Evolutionary conservation across 1,140 invertebrate genomes (phyloP).

Genomic region (Ephestia elutella): DNA sequence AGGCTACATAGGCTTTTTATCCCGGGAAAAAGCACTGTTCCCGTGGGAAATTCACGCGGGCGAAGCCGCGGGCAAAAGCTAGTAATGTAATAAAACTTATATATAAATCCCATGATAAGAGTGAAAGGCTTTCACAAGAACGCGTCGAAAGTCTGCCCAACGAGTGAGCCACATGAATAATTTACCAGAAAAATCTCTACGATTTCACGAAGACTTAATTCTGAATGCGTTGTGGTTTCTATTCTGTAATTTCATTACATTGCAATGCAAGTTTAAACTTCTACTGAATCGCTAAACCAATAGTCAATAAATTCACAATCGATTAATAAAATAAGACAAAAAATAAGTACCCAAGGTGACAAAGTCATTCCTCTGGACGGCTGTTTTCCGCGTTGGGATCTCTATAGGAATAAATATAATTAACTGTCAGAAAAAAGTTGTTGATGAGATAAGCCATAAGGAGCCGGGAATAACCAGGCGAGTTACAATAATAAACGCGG

Average conservation of each 20-base stretch:
- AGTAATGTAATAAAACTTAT: not conserved
- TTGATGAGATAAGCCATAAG: not conserved
- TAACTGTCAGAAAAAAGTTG: not conserved
- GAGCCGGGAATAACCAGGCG: constrained; percentile 1
- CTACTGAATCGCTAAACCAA: constrained; percentile 19
- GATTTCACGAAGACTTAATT: constrained; percentile 69
- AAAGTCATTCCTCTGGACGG: not conserved
- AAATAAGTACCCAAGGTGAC: not conserved
- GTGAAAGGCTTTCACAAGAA: constrained; percentile 69
- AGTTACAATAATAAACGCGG: not conserved
- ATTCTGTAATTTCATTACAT: constrained; percentile 57
- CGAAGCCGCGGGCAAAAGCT: no score
- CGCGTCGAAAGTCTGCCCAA: constrained; percentile 61
- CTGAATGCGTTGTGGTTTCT: constrained; percentile 66
- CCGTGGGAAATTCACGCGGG: no score
- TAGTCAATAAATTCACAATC: not conserved
- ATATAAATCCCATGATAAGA: constrained; percentile 53
- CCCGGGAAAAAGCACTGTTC: no score
- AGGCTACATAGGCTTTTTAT: no score
- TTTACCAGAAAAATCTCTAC: constrained; percentile 72
- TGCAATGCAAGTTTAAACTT: constrained; percentile 33
- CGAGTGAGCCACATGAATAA: constrained; percentile 67
- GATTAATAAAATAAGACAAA: not conserved
- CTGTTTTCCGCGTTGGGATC: no score
- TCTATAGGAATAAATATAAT: not conserved